Evolutionary conservation across 2,797 vertebrate species (phyloP), one percentile per base, ranked within the genome.

Genomic region (Leucoraja ocellata): DNA sequence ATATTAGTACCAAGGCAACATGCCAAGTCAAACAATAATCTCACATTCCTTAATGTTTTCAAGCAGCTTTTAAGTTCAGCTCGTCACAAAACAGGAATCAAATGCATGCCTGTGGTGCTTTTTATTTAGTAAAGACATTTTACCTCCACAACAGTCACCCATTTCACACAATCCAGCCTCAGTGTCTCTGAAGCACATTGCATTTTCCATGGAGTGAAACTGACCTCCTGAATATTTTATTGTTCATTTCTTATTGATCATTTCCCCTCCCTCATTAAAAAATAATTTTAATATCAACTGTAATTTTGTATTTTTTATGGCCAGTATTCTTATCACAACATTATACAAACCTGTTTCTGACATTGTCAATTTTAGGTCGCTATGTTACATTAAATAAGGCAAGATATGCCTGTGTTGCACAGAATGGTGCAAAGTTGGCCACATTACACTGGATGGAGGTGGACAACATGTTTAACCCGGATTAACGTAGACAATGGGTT

Each of bases 71-170:
- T 76, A 92, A 92, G 71, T 92, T 92, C 73, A 92, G 71, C 46
- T 92, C 71, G 71, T 54, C 68, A 76, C 71, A 74, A 92, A 92
- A 92, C 71, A 92, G 90, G 90, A 92, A 92, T 76, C 71, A 39
- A 92, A 92, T 76, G 71, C 90, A 76, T 92, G 90, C 90, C 90
- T 92, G 90, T 76, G 90, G 90, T 92, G 90, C 46, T 76, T 58
- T 92, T 54, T 92, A 54, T 92, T 73, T 74, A 46, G 25, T 74
- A 92, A 91, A 74, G 90, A 92, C 46, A 36, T 21, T 74, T 76
- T 92, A 92, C 90, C 90, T 91, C 68, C 21, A 4, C 68, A 68
- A 76, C 90, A 28, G 46, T 92, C 39, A 91, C 8, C 18, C 68
- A 91, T 91, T 91, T 74, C 71, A 92, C 90, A 76, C 36, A 76